phyloP scores from a whole-genome alignment of 37 sponge, comb jelly and placozoan genomes.

The Theonella swinhoei region DNA sequence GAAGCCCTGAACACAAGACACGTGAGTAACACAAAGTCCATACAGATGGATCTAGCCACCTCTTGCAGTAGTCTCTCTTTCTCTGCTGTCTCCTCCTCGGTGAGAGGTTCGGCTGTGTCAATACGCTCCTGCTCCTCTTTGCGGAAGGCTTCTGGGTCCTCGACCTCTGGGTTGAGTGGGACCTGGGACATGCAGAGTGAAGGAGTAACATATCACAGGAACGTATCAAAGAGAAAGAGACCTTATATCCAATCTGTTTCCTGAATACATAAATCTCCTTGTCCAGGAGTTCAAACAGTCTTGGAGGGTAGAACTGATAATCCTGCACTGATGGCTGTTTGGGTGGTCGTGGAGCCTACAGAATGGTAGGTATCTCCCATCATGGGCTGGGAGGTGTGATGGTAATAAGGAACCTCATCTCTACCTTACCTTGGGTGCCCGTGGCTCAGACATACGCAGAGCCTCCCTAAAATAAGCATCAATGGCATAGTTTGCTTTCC shows the following conservation, averaged over 20 bases:
- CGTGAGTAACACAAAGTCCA: background rate
- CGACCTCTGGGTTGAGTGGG: constrained; percentile 88
- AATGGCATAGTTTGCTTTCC: constrained; percentile 97
- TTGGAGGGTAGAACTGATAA: constrained; percentile 96
- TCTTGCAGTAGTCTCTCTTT: constrained; percentile 83
- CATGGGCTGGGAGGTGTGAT: background rate
- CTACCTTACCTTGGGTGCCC: constrained; percentile 78
- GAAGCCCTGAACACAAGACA: constrained; percentile 66
- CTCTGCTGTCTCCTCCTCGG: constrained; percentile 84
- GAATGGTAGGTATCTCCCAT: background rate
- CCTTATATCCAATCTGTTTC: constrained; percentile 75
- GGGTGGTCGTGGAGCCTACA: constrained; percentile 96
- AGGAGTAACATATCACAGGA: no score
- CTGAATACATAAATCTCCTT: constrained; percentile 95
- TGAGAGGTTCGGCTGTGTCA: constrained; percentile 90
- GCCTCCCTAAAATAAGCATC: constrained; percentile 98
- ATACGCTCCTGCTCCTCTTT: constrained; percentile 92
- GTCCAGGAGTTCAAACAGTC: constrained; percentile 95
- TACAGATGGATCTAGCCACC: constrained; percentile 11
- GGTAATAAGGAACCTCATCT: no score
- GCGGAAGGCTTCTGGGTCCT: constrained; percentile 86
- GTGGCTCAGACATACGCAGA: constrained; percentile 91
- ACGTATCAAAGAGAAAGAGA: background rate
- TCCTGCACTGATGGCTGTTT: constrained; percentile 98
- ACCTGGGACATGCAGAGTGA: constrained; percentile 33